A percentile compares a stretch with the other conserved stretches of the same genome.
These are phyloP conservation scores for Theristicus caerulescens DNA, from an alignment of 2,113 vertebrate genomes.

Conservation along the genomic window DNA sequence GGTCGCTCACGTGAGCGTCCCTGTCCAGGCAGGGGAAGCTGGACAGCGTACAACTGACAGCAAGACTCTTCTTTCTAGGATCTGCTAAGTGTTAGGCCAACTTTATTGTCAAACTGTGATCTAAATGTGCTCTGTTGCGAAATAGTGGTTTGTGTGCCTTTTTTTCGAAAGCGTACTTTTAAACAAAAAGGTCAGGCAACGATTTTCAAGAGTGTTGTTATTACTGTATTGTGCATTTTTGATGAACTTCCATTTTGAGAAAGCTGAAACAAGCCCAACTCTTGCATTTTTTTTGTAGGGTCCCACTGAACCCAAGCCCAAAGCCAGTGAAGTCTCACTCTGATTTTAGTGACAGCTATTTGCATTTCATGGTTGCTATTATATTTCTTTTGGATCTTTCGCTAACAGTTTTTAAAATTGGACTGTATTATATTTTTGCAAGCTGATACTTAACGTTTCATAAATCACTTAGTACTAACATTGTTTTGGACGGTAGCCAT, in stretches of 20 bases:
- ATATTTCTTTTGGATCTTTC: neutral
- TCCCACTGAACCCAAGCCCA: neutral
- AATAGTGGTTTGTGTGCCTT: neutral
- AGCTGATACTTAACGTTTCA: neutral
- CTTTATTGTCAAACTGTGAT: neutral
- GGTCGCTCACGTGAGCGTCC: accelerated
- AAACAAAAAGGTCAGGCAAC: neutral
- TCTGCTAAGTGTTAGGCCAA: neutral
- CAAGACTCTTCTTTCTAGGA: neutral
- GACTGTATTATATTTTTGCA: neutral
- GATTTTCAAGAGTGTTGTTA: neutral
- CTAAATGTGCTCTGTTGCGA: neutral
- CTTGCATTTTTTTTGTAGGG: neutral
- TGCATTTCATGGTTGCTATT: neutral
- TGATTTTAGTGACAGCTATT: neutral
- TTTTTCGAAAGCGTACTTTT: neutral
- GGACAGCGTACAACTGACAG: neutral
- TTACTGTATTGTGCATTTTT: neutral
- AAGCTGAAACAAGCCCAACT: neutral
- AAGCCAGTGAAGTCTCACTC: neutral
- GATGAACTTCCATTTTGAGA: neutral
- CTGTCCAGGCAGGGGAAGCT: neutral
- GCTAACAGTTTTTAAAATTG: neutral
- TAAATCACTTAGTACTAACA: neutral
- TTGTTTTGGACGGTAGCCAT: neutral